Evolutionary conservation across 2,113 vertebrate genomes (phyloP).

Genomic region (cat (Felis catus)): F.catus_Fca126_mat1.0 CM031414.1:2475001-2475500

Average conservation of each 20-base stretch:
- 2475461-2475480: neutral
- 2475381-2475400: rapidly evolving
- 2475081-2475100: rapidly evolving
- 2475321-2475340: rapidly evolving
- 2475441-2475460: rapidly evolving
- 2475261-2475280: rapidly evolving
- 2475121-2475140: rapidly evolving
- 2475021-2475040: too few relatives aligned
- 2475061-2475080: neutral
- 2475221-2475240: too few relatives aligned
- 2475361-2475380: rapidly evolving
- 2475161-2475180: neutral
- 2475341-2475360: rapidly evolving
- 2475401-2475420: rapidly evolving
- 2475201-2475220: neutral
- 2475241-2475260: neutral
- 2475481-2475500: neutral
- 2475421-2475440: rapidly evolving
- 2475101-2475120: neutral
- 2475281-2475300: rapidly evolving
- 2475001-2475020: neutral
- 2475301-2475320: rapidly evolving
- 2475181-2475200: rapidly evolving
- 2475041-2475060: rapidly evolving
- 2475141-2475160: rapidly evolving